Base-by-base conservation (phyloP, 2,797 vertebrate genomes). In the Megalops cyprinoides region DNA sequence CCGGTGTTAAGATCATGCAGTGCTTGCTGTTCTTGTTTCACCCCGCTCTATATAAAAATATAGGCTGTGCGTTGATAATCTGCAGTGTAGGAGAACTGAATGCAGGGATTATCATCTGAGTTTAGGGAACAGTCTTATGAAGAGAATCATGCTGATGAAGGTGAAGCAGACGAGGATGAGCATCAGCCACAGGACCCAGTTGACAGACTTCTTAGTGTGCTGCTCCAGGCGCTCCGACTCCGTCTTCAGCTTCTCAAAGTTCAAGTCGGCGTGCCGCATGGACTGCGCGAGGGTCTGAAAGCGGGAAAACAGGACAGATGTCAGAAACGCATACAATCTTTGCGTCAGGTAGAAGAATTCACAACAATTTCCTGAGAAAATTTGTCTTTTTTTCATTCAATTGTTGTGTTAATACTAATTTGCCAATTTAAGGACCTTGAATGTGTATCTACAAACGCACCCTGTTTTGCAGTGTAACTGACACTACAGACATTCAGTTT, bases 121-220 rank as follows among this genome's bases (percentile, higher is more conserved):
- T 81, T 96, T 92, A 69, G 97, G 98, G 88, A 99, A 97, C 82
- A 99, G 94, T 79, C 97, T 92, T 81, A 99, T 99, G 83, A 99
- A 99, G 76, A 99, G 95, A 88, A 99, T 98, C 97, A 97, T 98
- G 86, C 97, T 96, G 88, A 99, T 98, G 85, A 99, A 99, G 81
- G 95, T 95, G 87, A 97, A 98, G 79, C 97, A 98, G 77, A 99
- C 98, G 0, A 97, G 85, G 67, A 98, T 95, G 6, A 99, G 92
- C 97, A 99, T 97, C 39, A 98, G 92, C 98, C 98, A 99, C 31
- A 99, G 92, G 4, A 98, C 91, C 98, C 97, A 99, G 95, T 99
- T 98, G 85, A 99, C 97, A 0, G 98, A 97, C 89, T 99, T 99
- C 93, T 98, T 98, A 0, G 98, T 92, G 0, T 99, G 98, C 87